phyloP scores from a whole-genome alignment of 2,113 vertebrate species.

The Larimichthys polyactis region DNA sequence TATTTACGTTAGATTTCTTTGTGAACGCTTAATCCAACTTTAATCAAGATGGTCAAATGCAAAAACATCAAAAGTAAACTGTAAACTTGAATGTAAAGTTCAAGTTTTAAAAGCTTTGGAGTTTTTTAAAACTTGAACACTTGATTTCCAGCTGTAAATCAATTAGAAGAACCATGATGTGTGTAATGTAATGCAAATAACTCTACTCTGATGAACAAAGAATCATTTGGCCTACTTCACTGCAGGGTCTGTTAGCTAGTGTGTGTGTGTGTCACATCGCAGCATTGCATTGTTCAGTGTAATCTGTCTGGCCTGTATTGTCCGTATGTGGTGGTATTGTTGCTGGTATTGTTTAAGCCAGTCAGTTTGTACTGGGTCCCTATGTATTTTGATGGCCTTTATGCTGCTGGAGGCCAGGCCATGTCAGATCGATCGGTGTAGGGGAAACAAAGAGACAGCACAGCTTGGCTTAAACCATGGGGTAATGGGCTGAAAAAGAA shows the following conservation, averaged over 20 bases:
- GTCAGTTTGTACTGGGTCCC: slow-evolving; percentile 55
- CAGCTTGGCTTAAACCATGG: slow-evolving; percentile 60
- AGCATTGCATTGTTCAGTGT: slow-evolving; percentile 47
- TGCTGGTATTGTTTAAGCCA: slow-evolving; percentile 61
- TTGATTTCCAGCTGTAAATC: slow-evolving; percentile 29
- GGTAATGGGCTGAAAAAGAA: slow-evolving; percentile 49
- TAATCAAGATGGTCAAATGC: neutral
- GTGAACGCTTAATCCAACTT: neutral
- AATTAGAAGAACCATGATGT: slow-evolving; percentile 36
- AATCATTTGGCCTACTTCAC: slow-evolving; percentile 32
- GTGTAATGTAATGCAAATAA: slow-evolving; percentile 60
- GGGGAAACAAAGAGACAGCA: slow-evolving; percentile 62
- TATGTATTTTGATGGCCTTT: slow-evolving; percentile 57
- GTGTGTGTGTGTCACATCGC: neutral
- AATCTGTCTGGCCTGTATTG: slow-evolving; percentile 67
- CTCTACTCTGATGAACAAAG: slow-evolving; percentile 40
- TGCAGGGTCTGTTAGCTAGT: slow-evolving; percentile 6
- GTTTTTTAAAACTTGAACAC: neutral
- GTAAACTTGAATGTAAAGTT: too few relatives aligned
- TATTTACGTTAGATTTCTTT: neutral
- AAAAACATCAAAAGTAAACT: too few relatives aligned
- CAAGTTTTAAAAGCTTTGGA: neutral
- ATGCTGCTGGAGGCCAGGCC: slow-evolving; percentile 51
- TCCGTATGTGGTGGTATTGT: slow-evolving; percentile 70
- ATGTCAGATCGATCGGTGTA: slow-evolving; percentile 63